phyloP scores from a whole-genome alignment of 2,888 invertebrate species.

The Pristionchus entomophagus region DNA sequence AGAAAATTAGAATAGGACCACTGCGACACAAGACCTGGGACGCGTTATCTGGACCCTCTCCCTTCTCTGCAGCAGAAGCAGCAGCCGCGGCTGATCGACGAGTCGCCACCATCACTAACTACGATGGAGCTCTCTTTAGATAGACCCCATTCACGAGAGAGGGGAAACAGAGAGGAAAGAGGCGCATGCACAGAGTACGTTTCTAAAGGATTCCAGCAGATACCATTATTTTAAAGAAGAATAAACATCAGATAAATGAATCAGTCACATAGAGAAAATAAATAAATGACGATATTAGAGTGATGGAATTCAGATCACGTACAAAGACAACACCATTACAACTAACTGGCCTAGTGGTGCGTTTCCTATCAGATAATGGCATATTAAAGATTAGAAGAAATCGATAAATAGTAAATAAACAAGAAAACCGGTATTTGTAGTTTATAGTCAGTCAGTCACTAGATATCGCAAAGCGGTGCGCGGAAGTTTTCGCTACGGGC shows the following conservation, averaged over 20 bases:
- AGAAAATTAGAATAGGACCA: no score
- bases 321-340: no score
- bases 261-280: no score
- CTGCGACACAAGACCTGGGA: background rate
- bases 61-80: background rate
- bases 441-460: background rate
- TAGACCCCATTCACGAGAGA: background rate
- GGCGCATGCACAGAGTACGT: no score
- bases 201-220: no score
- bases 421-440: background rate
- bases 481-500: background rate
- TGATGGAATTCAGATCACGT: no score
- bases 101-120: conserved; percentile 16
- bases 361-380: background rate
- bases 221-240: no score
- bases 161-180: no score
- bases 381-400: background rate
- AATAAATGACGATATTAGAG: no score
- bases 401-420: conserved; percentile 1
- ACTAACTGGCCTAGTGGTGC: no score
- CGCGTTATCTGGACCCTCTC: background rate
- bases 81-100: conserved; percentile 10
- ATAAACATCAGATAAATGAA: no score
- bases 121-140: background rate
- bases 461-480: background rate